Conservation (phyloP, 2,113 vertebrate genomes). For the Okapia johnstoni region DNA sequence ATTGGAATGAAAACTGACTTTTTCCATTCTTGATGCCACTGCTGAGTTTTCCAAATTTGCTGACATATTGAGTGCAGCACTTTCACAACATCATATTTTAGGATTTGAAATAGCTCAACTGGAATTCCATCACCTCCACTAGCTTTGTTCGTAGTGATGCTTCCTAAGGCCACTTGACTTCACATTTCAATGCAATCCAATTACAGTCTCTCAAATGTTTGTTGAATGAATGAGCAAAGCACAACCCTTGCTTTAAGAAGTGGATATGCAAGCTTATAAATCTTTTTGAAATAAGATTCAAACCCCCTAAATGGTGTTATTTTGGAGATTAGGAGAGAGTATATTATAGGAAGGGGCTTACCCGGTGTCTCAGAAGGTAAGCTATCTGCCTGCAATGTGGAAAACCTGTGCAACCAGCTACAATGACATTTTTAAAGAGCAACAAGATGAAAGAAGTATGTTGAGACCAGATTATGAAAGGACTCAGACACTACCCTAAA, state of each 20-base stretch:
- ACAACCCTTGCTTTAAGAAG: neutral
- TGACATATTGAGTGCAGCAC: neutral
- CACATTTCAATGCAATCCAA: neutral
- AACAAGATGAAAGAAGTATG: neutral
- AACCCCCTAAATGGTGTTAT: fast-evolving
- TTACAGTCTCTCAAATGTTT: neutral
- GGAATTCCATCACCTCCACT: neutral
- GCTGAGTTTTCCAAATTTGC: neutral
- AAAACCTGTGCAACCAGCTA: too few species aligned
- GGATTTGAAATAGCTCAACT: neutral
- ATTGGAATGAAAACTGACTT: neutral
- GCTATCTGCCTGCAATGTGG: neutral
- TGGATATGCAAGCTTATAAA: neutral
- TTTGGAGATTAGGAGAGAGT: neutral
- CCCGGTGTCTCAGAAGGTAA: neutral
- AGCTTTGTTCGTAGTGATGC: neutral
- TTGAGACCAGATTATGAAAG: neutral
- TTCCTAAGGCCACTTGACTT: neutral
- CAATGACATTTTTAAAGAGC: neutral
- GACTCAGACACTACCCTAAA: neutral
- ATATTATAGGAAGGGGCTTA: neutral
- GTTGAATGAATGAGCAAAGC: neutral
- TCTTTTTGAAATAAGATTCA: neutral
- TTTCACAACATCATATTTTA: neutral
- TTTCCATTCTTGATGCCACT: neutral